phyloP scores from a whole-genome alignment of 2,888 invertebrate genomes.

The Arrhopalites spinosus region DNA sequence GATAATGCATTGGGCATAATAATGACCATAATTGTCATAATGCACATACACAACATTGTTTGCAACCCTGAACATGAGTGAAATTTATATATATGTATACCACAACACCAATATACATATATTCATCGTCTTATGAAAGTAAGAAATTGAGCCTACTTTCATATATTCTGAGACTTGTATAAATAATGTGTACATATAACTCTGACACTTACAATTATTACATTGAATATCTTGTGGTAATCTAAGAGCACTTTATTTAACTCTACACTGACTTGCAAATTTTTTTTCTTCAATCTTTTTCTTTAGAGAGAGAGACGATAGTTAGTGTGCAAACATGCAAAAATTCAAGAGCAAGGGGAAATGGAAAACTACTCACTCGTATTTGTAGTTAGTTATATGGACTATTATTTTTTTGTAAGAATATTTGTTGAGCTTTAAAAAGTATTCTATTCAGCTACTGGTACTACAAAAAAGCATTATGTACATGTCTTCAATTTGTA shows the following conservation, averaged over 20 bases:
- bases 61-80: constrained; percentile 12
- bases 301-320: too few relatives aligned
- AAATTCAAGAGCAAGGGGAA: neutral
- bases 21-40: constrained; percentile 3
- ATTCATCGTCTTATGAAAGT: neutral
- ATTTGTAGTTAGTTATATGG: neutral
- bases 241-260: too few relatives aligned
- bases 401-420: too few relatives aligned
- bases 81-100: neutral
- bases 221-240: too few relatives aligned
- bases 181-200: neutral
- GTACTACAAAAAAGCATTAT: too few relatives aligned
- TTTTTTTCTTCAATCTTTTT: too few relatives aligned
- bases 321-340: too few relatives aligned
- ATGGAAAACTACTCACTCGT: neutral
- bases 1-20: neutral
- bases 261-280: too few relatives aligned
- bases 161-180: neutral
- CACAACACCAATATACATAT: neutral
- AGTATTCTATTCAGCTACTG: too few relatives aligned
- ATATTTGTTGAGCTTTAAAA: too few relatives aligned
- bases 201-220: neutral
- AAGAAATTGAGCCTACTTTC: neutral
- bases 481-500: too few relatives aligned
- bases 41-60: neutral